Conservation (phyloP, 2,797 vertebrate genomes). For the Rhabdomys pumilio region DNA sequence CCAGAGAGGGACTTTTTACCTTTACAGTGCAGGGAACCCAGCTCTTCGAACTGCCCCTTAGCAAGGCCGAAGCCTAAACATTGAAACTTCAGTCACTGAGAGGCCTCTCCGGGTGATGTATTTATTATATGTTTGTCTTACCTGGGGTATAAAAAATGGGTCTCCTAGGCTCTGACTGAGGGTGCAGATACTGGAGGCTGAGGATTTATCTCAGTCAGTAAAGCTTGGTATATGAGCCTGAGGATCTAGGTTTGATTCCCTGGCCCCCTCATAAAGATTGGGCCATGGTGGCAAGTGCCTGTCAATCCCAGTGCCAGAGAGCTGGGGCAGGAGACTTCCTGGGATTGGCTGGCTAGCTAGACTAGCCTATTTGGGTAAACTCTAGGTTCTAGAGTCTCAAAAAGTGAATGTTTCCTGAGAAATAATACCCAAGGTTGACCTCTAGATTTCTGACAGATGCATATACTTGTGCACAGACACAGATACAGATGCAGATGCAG, state of each 20-base stretch:
- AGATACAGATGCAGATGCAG: no score
- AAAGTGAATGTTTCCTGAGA: neutral
- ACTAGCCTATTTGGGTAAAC: neutral
- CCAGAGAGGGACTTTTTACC: conserved; percentile 60
- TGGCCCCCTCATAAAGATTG: neutral
- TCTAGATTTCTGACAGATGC: neutral
- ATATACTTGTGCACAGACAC: neutral
- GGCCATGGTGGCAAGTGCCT: neutral
- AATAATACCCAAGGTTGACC: neutral
- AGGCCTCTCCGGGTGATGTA: neutral
- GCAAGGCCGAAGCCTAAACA: neutral
- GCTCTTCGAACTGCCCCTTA: conserved; percentile 33
- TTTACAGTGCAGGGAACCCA: conserved; percentile 4
- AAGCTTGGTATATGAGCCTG: neutral
- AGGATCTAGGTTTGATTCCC: neutral
- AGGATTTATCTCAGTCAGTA: neutral
- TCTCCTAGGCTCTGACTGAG: conserved; percentile 28
- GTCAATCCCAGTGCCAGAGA: neutral
- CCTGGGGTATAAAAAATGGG: conserved; percentile 9
- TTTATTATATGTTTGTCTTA: neutral
- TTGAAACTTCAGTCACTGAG: conserved; percentile 30
- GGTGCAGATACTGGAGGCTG: neutral
- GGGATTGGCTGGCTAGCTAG: neutral
- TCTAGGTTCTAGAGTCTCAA: neutral
- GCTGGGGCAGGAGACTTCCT: no score